Evolutionary conservation across 37 sponge, comb jelly and placozoan genomes (phyloP).

Genomic region (Chondrosia reniformis): DNA sequence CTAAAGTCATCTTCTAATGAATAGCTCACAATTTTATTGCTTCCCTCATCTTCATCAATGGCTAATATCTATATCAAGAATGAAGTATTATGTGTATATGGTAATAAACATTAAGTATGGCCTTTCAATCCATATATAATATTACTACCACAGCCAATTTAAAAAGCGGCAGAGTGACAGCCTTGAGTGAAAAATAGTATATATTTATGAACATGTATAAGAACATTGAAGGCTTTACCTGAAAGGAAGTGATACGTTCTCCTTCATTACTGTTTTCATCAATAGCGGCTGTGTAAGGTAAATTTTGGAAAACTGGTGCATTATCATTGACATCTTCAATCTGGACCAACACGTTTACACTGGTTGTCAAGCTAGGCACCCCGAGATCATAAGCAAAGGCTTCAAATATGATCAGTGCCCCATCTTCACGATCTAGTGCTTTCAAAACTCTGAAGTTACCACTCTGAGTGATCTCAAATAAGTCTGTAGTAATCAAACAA

Average conservation of each 20-base stretch:
- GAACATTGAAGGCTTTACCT: too few relatives aligned
- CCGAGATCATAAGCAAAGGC: conserved; percentile 55
- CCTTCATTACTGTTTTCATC: background rate
- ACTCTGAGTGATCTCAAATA: conserved; percentile 34
- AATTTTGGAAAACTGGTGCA: conserved; percentile 38
- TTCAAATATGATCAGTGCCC: conserved; percentile 7
- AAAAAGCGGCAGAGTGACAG: too few relatives aligned
- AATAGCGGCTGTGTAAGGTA: conserved; percentile 1
- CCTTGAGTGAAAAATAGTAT: too few relatives aligned
- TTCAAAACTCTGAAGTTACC: conserved; percentile 35
- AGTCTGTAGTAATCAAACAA: conserved; percentile 17
- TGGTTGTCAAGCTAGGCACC: conserved; percentile 18
- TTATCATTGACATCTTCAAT: conserved; percentile 71
- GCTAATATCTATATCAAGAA: conserved; percentile 16
- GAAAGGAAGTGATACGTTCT: too few relatives aligned
- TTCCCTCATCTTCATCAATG: background rate
- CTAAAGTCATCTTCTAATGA: background rate
- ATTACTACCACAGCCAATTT: too few relatives aligned
- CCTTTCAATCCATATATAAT: too few relatives aligned
- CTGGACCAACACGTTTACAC: conserved; percentile 48
- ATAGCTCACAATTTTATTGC: conserved; percentile 14
- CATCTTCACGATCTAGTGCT: conserved; percentile 44
- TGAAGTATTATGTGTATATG: too few relatives aligned
- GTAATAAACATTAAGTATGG: too few relatives aligned
- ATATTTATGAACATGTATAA: too few relatives aligned